Evolutionary conservation across 2,797 vertebrate genomes (phyloP).

Genomic region (Pipistrellus kuhlii): DNA sequence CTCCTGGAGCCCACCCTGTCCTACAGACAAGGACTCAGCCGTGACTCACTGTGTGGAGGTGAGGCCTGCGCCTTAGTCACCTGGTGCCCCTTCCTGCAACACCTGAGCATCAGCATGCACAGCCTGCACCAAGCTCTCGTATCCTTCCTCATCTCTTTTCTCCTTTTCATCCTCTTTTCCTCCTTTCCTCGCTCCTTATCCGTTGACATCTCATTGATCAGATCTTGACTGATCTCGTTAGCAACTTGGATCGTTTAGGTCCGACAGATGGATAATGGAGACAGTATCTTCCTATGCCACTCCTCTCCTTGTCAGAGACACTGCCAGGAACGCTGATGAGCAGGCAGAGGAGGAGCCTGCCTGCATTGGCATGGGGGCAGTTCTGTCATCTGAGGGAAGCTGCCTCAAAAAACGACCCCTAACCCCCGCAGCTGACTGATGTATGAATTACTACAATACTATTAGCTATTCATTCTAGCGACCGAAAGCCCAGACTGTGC

Average conservation of each 20-base stretch:
- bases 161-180: neutral
- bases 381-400: neutral
- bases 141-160: neutral
- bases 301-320: neutral
- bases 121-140: neutral
- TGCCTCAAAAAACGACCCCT: neutral
- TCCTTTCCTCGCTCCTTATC: neutral
- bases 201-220: neutral
- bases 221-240: neutral
- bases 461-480: neutral
- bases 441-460: neutral
- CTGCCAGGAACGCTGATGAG: neutral
- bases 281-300: neutral
- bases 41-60: slow-evolving; percentile 56
- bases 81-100: neutral
- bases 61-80: slow-evolving; percentile 54
- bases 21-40: slow-evolving; percentile 63
- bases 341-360: neutral
- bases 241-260: neutral
- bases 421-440: neutral
- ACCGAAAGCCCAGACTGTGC: neutral
- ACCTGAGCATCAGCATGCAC: neutral
- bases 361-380: neutral
- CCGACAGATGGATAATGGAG: neutral
- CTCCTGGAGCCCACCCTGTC: slow-evolving; percentile 6